Percentiles rank a stretch among this genome's conserved stretches.
These are phyloP conservation scores for Andrena dorsata DNA, from an alignment of 2,888 invertebrate species.

Conservation along the genomic window DNA sequence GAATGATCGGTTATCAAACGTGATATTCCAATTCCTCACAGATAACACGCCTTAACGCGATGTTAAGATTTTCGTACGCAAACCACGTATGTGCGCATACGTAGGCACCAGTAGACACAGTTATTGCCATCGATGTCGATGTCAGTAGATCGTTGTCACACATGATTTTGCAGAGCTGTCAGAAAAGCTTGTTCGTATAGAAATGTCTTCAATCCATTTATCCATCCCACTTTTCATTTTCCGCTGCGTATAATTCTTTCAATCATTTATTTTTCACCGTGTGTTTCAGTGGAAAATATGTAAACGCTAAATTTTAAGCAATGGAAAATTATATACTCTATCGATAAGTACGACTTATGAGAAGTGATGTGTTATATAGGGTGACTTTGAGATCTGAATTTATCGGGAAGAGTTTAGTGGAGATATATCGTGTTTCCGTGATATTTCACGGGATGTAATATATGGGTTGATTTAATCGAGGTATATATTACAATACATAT, in stretches of 20 bases:
- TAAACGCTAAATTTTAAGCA: background rate
- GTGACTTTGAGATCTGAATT: constrained; percentile 8
- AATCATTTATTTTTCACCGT: background rate
- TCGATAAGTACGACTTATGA: constrained; percentile 12
- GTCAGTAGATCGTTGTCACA: constrained; percentile 32
- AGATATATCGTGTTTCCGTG: background rate
- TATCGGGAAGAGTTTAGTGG: background rate
- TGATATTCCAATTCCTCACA: constrained; percentile 12
- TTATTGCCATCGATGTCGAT: constrained; percentile 48
- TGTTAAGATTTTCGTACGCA: constrained; percentile 26
- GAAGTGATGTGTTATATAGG: background rate
- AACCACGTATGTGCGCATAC: constrained; percentile 34
- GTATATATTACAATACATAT: background rate
- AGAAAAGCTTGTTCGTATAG: background rate
- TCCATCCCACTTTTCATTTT: background rate
- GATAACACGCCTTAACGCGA: constrained; percentile 19
- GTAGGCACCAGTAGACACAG: constrained; percentile 56
- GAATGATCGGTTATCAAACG: constrained; percentile 28
- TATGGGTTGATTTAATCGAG: background rate
- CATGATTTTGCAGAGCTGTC: constrained; percentile 27
- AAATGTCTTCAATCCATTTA: background rate
- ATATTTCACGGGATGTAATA: background rate
- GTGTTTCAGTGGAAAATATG: background rate
- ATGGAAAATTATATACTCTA: background rate
- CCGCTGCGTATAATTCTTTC: background rate